phyloP scores from a whole-genome alignment of 1,140 invertebrate species.

The Drosophila persimilis region DNA sequence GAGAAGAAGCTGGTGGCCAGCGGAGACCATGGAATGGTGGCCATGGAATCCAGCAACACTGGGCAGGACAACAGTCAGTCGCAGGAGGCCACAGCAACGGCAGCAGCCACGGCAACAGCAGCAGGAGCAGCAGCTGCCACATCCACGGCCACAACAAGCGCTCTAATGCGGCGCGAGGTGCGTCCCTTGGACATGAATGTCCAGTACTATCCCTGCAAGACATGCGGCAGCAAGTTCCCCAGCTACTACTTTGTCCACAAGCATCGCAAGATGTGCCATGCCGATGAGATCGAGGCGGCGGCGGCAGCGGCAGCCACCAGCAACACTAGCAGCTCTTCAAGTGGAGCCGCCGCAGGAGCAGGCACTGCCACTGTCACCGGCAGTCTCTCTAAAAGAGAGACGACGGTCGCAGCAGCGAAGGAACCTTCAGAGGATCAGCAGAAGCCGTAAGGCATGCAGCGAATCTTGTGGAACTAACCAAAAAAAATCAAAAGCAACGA shows the following conservation, averaged over 20 bases:
- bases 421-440: conserved; percentile 17
- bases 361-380: conserved; percentile 5
- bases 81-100: conserved; percentile 7
- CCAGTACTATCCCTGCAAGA: conserved; percentile 96
- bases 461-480: background rate
- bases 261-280: conserved; percentile 93
- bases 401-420: background rate
- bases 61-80: background rate
- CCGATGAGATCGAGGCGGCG: conserved; percentile 83
- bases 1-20: conserved; percentile 17
- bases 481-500: conserved; percentile 36
- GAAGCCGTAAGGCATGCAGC: conserved; percentile 27
- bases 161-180: conserved; percentile 84
- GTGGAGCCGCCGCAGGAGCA: conserved; percentile 22
- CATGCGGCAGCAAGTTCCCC: conserved; percentile 95
- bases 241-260: conserved; percentile 97
- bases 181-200: conserved; percentile 90
- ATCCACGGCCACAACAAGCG: background rate
- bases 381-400: conserved; percentile 32
- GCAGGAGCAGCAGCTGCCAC: conserved; percentile 24
- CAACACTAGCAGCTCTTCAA: conserved; percentile 17
- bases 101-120: background rate
- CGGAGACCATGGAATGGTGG: background rate
- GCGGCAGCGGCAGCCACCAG: conserved; percentile 21
- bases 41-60: conserved; percentile 23